A percentile compares a stretch with the other conserved stretches of the same genome.
Conservation (phyloP, 2,888 invertebrate species). For the Mythimna pallens region DNA sequence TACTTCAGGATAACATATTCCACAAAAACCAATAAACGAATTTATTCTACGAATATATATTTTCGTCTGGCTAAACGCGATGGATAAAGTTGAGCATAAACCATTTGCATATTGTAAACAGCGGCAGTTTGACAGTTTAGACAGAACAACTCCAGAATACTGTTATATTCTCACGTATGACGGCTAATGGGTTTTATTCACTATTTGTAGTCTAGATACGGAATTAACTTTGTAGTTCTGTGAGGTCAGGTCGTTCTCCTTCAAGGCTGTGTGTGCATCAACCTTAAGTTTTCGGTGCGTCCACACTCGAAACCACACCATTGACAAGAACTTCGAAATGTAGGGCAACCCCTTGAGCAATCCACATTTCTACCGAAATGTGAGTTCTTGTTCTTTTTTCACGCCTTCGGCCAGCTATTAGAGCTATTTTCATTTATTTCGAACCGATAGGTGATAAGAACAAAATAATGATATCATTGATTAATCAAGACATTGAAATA, state of each 20-base stretch:
- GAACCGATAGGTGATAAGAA: background rate
- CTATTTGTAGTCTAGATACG: constrained; percentile 7
- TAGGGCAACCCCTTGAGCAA: too few species aligned
- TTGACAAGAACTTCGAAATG: too few species aligned
- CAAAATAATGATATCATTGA: background rate
- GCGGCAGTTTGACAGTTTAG: constrained; percentile 39
- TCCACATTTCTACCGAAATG: too few species aligned
- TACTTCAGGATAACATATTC: background rate
- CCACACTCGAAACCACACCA: too few species aligned
- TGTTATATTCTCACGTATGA: constrained; percentile 34
- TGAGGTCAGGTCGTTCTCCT: background rate
- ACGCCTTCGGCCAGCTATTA: too few species aligned
- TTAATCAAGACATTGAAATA: background rate
- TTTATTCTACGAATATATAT: background rate
- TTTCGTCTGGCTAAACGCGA: constrained; percentile 21
- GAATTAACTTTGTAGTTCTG: background rate
- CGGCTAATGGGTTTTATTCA: constrained; percentile 15
- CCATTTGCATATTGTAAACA: constrained; percentile 63
- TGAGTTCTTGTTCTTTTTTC: too few species aligned
- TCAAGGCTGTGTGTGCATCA: background rate
- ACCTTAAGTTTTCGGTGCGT: too few species aligned
- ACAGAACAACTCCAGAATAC: constrained; percentile 32
- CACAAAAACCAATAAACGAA: constrained; percentile 5
- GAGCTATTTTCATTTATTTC: background rate
- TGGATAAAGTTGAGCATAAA: constrained; percentile 44